Conservation (phyloP, 92 coral and sea anemone species). For the Phenganax stokvisi region DNA sequence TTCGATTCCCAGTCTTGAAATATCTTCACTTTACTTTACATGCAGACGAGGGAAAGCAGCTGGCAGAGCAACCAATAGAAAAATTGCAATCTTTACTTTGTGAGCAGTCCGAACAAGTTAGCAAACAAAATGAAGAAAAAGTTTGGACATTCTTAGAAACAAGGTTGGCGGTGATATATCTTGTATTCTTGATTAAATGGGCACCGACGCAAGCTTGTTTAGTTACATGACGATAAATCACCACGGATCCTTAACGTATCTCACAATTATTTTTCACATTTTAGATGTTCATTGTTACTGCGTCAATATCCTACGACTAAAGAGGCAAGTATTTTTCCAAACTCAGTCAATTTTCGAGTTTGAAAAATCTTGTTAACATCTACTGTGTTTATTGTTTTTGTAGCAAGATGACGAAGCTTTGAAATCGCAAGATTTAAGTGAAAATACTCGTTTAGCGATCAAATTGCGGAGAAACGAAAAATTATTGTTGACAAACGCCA, state of each 20-base stretch:
- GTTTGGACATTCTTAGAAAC: conserved; percentile 74
- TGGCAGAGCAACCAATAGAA: conserved; percentile 34
- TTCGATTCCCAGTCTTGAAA: neutral
- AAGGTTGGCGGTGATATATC: conserved; percentile 39
- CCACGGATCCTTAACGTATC: too few relatives aligned
- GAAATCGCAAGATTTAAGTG: conserved; percentile 6
- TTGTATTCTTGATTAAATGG: neutral
- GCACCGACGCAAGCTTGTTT: too few relatives aligned
- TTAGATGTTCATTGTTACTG: conserved; percentile 55
- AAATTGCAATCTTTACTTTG: conserved; percentile 44
- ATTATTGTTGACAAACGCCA: conserved; percentile 9
- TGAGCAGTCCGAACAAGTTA: conserved; percentile 55
- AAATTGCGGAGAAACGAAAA: conserved; percentile 14
- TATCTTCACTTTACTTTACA: conserved; percentile 11
- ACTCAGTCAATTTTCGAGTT: neutral
- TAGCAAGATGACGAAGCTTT: conserved; percentile 37
- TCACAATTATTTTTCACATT: neutral
- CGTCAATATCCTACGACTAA: conserved; percentile 73
- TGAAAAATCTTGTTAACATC: neutral
- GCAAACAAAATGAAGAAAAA: conserved; percentile 62
- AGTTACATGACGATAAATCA: too few relatives aligned
- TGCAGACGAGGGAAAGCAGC: conserved; percentile 53
- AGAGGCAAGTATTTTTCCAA: conserved; percentile 46
- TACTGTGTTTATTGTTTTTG: neutral
- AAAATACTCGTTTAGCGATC: conserved; percentile 26